Conservation (phyloP, 2,797 vertebrate species). For the Chelon auratus region DNA sequence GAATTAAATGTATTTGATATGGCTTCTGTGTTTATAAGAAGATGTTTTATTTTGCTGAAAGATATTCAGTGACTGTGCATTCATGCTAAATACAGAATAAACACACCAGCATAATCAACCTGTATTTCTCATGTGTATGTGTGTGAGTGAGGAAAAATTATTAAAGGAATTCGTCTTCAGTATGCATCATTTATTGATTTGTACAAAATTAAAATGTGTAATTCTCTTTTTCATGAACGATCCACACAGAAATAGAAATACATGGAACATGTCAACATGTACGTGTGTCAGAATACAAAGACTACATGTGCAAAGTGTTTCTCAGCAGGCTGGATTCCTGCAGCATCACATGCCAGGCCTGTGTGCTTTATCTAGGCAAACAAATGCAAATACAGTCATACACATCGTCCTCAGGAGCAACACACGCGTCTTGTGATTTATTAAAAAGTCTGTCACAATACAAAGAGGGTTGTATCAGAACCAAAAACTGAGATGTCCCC, state of each 20-base stretch:
- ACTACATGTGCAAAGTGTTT: constrained; percentile 82
- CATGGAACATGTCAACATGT: constrained; percentile 78
- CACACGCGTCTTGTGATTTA: constrained; percentile 55
- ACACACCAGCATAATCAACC: constrained; percentile 40
- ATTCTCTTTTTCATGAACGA: constrained; percentile 82
- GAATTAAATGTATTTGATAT: constrained; percentile 56
- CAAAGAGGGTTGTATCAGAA: constrained; percentile 67
- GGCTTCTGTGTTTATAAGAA: constrained; percentile 65
- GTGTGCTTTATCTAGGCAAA: constrained; percentile 85
- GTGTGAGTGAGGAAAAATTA: constrained; percentile 1
- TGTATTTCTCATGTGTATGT: not conserved
- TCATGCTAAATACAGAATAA: constrained; percentile 67
- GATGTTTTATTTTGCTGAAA: constrained; percentile 63
- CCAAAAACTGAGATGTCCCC: constrained; percentile 59
- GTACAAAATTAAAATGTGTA: constrained; percentile 86
- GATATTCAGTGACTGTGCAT: constrained; percentile 56
- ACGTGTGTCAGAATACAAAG: constrained; percentile 79
- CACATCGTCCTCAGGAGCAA: constrained; percentile 53
- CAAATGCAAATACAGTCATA: constrained; percentile 76
- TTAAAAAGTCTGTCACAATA: constrained; percentile 73
- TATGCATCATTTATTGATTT: constrained; percentile 86
- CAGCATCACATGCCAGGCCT: constrained; percentile 83
- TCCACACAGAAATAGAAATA: constrained; percentile 83
- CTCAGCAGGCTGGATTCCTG: constrained; percentile 79
- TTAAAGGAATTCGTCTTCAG: constrained; percentile 49